Base-by-base conservation (phyloP, 2,797 vertebrate genomes). In the Helostoma temminkii region DNA sequence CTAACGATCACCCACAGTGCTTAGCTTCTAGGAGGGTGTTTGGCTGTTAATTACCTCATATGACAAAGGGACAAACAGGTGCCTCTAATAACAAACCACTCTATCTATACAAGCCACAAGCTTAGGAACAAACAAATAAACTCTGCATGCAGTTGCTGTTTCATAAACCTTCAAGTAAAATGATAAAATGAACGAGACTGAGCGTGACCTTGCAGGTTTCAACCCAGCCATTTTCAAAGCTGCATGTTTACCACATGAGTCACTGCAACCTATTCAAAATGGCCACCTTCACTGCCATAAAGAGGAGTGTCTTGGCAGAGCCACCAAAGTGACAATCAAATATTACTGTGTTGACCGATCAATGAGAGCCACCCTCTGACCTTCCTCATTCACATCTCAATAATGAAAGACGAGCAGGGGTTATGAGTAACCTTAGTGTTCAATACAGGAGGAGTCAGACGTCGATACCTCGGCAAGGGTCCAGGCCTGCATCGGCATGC, bases 341-440 rank as follows among this genome's bases (percentile, higher is more conserved):
- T 90, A 90, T 88, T 83, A 86, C 83, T 52, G 82, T 84, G 85
- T 89, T 85, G 87, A 89, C 87, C 75, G 81, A 90, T 92, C 90
- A 52, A 90, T 89, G 65, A 28, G 41, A 63, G 49, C 66, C 81
- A 37, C 87, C 82, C 58, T 70, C 43, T 66, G 82, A 91, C 88
- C 88, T 89, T 85, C 77, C 81, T 76, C 74, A 77, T 89, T 90
- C 90, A 82, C 88, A 84, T 91, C 91, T 87, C 90, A 86, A 87
- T 92, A 92, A 91, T 88, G 85, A 90, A 88, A 90, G 83, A 86
- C 62, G 70, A 88, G 90, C 77, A 69, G 80, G 80, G 87, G 87
- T 83, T 87, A 87, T 82, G 89, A 86, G 87, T 80, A 88, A 91
- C 89, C 87, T 74, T 42, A 4, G 69, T 46, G 84, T 57, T 86